Base-by-base conservation (phyloP, 2,113 vertebrate species). In the Promerops cafer region DNA sequence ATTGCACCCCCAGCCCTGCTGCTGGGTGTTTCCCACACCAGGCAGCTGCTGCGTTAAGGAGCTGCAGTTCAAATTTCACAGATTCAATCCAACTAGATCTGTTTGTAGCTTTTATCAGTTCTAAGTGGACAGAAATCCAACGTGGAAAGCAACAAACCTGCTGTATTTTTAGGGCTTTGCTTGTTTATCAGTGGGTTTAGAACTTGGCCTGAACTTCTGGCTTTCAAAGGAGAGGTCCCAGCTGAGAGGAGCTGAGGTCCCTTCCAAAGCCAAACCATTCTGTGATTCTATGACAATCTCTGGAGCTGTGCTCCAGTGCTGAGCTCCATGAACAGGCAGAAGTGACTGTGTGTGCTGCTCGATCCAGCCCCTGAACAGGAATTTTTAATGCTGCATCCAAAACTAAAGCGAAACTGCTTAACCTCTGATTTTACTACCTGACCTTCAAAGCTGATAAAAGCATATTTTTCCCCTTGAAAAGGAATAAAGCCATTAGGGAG, bases 381-480 rank as follows among this genome's bases (percentile, higher is more conserved):
- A 87, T 82, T 88, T 88, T 56, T 75, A 50, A 83, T 81, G 72
- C 76, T 60, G 47, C 37, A 63, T 87, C 80, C 93, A 91, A 84
- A 96, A 87, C 45, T 66, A n/a, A 92, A 93, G 53, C 21, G 16
- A 90, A 88, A 95, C 87, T 94, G 72, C 69, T 91, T 92, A 94
- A 93, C 93, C 87, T 82, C 87, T 90, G 28, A 87, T 83, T 96
- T 94, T 64, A 82, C 56, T 35, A 64, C 52, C 56, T 68, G 80
- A 90, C 87, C 93, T 92, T 78, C 77, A 91, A 92, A 95, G 93
- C 80, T 92, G 80, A 94, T 92, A 84, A 91, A 97, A 92, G 83
- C 81, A 12, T 63, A 23, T 71, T 95, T 94, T 96, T 79, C 33
- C 77, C 49, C 94, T 74, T 77, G 39, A 54, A 90, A 90, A 93